phyloP scores from a whole-genome alignment of 37 sponge, comb jelly and placozoan genomes.

The Bolinopsis microptera region DNA sequence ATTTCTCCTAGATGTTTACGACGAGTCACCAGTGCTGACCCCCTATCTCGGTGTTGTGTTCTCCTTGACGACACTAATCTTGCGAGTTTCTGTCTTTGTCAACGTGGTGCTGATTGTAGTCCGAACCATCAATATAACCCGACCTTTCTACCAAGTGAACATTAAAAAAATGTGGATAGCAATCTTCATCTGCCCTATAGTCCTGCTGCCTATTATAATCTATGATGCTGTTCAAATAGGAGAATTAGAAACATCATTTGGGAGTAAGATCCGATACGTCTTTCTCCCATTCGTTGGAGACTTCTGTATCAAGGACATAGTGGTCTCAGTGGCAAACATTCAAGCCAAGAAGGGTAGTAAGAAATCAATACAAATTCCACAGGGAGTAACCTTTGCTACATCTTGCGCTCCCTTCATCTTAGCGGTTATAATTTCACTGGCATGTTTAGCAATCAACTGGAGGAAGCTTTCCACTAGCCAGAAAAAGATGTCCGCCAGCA shows the following conservation, averaged over 20 bases:
- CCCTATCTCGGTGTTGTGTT: background rate
- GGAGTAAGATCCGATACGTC: background rate
- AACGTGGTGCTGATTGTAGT: conserved; percentile 38
- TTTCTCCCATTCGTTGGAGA: conserved; percentile 22
- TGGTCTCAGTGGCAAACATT: background rate
- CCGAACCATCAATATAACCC: conserved; percentile 21
- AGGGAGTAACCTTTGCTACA: background rate
- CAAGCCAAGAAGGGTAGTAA: background rate
- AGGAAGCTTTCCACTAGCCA: background rate
- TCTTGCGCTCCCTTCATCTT: background rate
- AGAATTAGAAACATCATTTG: background rate
- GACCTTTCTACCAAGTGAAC: conserved; percentile 13
- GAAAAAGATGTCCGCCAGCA: background rate
- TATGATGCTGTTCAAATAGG: background rate
- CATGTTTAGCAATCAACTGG: background rate
- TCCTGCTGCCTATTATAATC: background rate
- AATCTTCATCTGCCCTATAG: background rate
- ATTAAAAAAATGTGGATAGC: background rate
- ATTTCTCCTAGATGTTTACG: too few relatives aligned
- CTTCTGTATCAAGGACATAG: background rate
- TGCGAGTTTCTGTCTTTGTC: background rate
- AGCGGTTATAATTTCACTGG: background rate
- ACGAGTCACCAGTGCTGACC: background rate
- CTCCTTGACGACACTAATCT: background rate
- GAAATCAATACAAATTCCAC: background rate